Conservation (phyloP, 2,888 invertebrate genomes). For the Nomada fabriciana region DNA sequence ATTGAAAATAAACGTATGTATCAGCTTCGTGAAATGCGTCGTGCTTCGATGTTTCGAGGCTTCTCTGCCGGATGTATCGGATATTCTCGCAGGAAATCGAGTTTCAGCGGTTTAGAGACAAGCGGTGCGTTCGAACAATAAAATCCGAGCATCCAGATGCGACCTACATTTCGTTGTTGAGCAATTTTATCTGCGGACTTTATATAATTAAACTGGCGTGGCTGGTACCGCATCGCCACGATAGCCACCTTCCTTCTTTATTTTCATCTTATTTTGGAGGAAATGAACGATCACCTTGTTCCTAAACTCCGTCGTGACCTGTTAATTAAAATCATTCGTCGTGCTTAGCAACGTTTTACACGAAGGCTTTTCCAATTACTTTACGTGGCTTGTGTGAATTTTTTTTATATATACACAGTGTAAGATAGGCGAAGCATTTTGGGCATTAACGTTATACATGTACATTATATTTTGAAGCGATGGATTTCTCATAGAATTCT, state of each 20-base stretch:
- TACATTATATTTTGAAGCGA: not conserved
- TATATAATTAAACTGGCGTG: conserved; percentile 37
- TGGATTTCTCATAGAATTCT: not conserved
- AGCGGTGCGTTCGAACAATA: conserved; percentile 27
- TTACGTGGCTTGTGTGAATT: not conserved
- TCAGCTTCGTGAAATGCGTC: not conserved
- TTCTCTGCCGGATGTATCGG: not conserved
- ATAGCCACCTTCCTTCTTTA: conserved; percentile 7
- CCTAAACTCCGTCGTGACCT: not conserved
- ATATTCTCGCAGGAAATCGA: conserved; percentile 16
- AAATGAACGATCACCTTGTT: conserved; percentile 25
- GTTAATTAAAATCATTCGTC: conserved; percentile 30
- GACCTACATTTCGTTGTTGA: conserved; percentile 38
- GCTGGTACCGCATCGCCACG: not conserved
- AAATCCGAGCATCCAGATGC: conserved; percentile 9
- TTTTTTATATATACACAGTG: not conserved
- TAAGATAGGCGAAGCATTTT: not conserved
- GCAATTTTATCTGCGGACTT: conserved; percentile 33
- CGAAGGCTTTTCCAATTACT: conserved; percentile 7
- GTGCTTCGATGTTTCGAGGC: not conserved
- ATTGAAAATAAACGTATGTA: no score
- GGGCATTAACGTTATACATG: not conserved
- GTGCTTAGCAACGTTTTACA: conserved; percentile 8
- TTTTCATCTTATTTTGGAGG: conserved; percentile 22
- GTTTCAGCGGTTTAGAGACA: not conserved